Base-by-base conservation (phyloP, 1,140 invertebrate genomes). In the Anastrepha ludens region DNA sequence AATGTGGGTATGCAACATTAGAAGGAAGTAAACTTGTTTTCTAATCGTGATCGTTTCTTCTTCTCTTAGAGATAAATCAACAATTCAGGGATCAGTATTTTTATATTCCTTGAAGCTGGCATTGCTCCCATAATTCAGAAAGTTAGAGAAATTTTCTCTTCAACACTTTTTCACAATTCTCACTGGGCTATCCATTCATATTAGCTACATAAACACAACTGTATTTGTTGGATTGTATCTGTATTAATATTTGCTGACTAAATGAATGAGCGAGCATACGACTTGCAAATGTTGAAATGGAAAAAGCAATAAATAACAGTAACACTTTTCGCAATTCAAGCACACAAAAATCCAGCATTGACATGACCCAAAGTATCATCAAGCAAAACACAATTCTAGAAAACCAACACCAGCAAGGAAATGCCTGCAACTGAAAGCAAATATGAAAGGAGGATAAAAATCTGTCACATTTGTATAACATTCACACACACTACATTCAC, bases 321-420 rank as follows among this genome's bases (percentile, higher is more conserved):
- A 47, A 74, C 67, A 47, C 67, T 74, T 70, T 74, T 74, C 67
- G 41, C 67, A 74, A 74, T 74, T 44, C 7, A 44, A 47, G 67
- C 41, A 41, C 67, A 44, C 15, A 74, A 74, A 74, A 74, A 47
- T 13, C 41, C 67, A 15, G 67, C 11, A 41, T 17, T 41, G 41
- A 47, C 67, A 74, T 74, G 39, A 74, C 41, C 67, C 39, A 44
- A 47, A 2, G 11, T 29, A 58, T 67, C 65, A 67, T 3, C 65
- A 67, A 67, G 20, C n/a, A 67, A 64, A 67, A 13, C 65, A 67
- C 39, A 67, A 67, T 67, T 67, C 29, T 39, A 67, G 29, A 67
- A 29, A 67, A 67, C 65, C 2, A 13, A 74, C 41, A 74, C 11
- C 67, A 70, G 17, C 67, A 7, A 17, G 41, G 4, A 17, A 41